A percentile compares a stretch with the other conserved stretches of the same genome.
Evolutionary conservation across 2,888 invertebrate species (phyloP).

Genomic region (Melanargia galathea): DNA sequence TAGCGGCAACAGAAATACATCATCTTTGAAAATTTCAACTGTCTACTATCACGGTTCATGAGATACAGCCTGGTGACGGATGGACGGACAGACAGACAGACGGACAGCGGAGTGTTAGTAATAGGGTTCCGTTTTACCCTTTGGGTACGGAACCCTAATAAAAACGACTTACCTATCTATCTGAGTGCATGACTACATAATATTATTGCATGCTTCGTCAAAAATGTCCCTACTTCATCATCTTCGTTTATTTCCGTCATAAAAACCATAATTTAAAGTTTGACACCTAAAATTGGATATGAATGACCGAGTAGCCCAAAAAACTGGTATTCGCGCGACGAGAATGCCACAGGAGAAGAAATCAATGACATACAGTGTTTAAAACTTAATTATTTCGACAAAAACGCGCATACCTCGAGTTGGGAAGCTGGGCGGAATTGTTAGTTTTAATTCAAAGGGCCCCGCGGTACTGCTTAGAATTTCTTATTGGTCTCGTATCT

Average conservation of each 20-base stretch:
- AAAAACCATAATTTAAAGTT: slow-evolving; percentile 17
- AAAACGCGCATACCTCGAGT: slow-evolving; percentile 15
- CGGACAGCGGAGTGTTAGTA: too few relatives aligned
- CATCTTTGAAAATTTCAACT: too few relatives aligned
- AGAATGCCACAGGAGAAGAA: slow-evolving; percentile 24
- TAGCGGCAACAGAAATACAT: too few relatives aligned
- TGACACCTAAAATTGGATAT: slow-evolving; percentile 18
- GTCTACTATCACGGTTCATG: too few relatives aligned
- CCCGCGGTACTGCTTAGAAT: slow-evolving; percentile 40
- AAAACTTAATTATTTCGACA: slow-evolving; percentile 36
- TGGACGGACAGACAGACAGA: too few relatives aligned
- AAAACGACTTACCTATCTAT: too few relatives aligned
- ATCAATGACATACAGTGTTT: slow-evolving; percentile 32
- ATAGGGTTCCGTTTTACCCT: too few relatives aligned
- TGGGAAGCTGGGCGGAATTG: slow-evolving; percentile 30
- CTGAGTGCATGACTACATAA: not conserved
- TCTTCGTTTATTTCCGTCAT: not conserved
- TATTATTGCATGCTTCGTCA: not conserved
- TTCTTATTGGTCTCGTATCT: slow-evolving; percentile 40
- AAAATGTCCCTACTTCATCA: not conserved
- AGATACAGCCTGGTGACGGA: too few relatives aligned
- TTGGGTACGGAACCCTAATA: too few relatives aligned
- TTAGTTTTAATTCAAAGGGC: slow-evolving; percentile 39
- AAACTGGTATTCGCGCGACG: slow-evolving; percentile 14
- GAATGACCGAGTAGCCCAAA: slow-evolving; percentile 7